These are phyloP conservation scores for Halichoeres trimaculatus DNA, from an alignment of 2,113 vertebrate species.

Conservation along the genomic window DNA sequence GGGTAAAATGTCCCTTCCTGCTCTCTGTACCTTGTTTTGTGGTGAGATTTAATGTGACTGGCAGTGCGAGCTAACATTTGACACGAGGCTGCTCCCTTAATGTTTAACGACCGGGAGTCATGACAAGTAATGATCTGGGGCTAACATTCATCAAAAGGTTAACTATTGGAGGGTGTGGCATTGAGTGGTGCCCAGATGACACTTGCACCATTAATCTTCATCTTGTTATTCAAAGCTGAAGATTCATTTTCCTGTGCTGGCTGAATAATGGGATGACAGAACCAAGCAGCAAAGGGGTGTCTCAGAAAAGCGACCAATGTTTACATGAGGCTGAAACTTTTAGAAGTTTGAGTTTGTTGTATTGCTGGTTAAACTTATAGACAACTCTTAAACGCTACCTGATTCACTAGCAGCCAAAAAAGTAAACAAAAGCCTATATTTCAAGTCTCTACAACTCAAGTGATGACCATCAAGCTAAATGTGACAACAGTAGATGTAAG, in stretches of 20 bases:
- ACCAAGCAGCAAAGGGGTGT: not conserved
- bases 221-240: slow-evolving; percentile 14
- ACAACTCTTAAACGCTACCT: too few species aligned
- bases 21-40: slow-evolving; percentile 6
- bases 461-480: too few species aligned
- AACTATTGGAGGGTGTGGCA: slow-evolving; percentile 2
- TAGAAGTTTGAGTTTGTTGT: not conserved
- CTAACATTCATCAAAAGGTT: slow-evolving; percentile 19
- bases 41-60: slow-evolving; percentile 18
- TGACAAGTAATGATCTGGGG: slow-evolving; percentile 3
- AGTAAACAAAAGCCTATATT: too few species aligned
- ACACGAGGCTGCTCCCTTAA: not conserved
- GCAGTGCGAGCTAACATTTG: slow-evolving; percentile 4
- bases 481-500: not conserved
- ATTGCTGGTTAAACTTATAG: too few species aligned
- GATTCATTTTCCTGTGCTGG: slow-evolving; percentile 1
- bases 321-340: not conserved
- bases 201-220: slow-evolving; percentile 31
- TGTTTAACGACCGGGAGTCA: slow-evolving; percentile 2
- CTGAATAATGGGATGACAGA: not conserved
- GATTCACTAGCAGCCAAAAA: too few species aligned
- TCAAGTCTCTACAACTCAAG: too few species aligned
- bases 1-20: slow-evolving; percentile 16
- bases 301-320: not conserved
- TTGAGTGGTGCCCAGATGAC: not conserved